A percentile compares a stretch with the other conserved stretches of the same genome.
phyloP scores from a whole-genome alignment of 1,140 invertebrate species.

The Antheraea mylitta region DNA sequence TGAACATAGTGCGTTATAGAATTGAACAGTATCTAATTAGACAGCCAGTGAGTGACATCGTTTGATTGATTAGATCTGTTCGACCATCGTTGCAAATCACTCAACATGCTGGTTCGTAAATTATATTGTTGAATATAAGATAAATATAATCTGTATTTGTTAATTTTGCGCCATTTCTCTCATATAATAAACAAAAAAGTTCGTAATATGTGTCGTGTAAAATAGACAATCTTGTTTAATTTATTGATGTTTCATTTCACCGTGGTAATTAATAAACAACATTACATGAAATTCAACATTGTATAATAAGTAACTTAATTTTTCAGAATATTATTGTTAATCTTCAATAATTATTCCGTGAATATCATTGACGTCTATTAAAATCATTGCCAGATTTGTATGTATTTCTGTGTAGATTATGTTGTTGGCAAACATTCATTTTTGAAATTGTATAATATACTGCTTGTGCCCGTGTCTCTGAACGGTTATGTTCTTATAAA shows the following conservation, averaged over 20 bases:
- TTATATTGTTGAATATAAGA: constrained; percentile 4
- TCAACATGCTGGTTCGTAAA: constrained; percentile 18
- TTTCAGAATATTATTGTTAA: too few relatives aligned
- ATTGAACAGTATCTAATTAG: background rate
- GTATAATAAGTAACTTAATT: too few relatives aligned
- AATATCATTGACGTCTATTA: too few relatives aligned
- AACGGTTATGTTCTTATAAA: too few relatives aligned
- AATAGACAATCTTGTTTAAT: background rate
- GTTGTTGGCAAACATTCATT: too few relatives aligned
- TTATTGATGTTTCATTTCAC: background rate
- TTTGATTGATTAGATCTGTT: constrained; percentile 11
- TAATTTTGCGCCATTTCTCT: background rate
- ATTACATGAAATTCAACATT: background rate
- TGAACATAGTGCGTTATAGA: background rate
- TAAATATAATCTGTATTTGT: background rate
- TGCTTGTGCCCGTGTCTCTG: too few relatives aligned
- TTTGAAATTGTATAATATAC: too few relatives aligned
- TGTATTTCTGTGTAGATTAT: too few relatives aligned
- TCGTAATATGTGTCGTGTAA: background rate
- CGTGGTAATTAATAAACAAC: background rate
- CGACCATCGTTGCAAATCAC: constrained; percentile 6
- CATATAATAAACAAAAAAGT: background rate
- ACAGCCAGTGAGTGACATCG: constrained; percentile 9
- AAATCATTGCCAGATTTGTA: too few relatives aligned
- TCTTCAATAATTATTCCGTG: too few relatives aligned